Conservation (phyloP, 1,140 invertebrate species). For the Leptinotarsa undecemlineata region DNA sequence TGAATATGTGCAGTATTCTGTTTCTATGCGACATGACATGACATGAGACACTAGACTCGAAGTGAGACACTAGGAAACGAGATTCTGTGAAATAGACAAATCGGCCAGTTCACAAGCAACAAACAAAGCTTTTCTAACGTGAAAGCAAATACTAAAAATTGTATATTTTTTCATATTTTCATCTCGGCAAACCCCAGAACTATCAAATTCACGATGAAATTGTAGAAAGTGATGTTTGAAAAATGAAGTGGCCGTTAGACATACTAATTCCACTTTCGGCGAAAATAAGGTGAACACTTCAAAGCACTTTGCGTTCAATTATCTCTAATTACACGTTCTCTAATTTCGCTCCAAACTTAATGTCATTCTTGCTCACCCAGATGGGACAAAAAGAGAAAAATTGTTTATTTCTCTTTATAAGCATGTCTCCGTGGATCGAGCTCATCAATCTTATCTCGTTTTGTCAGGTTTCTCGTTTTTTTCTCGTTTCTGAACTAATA, state of each 20-base stretch:
- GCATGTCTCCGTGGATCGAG: neutral
- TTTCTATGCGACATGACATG: too few relatives aligned
- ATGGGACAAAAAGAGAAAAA: neutral
- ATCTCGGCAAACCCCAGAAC: too few relatives aligned
- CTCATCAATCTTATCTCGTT: neutral
- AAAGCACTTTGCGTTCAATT: neutral
- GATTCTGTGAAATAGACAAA: too few relatives aligned
- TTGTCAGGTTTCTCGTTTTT: neutral
- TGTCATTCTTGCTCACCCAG: neutral
- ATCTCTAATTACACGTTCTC: constrained; percentile 3
- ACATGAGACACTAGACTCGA: too few relatives aligned
- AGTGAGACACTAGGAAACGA: too few relatives aligned
- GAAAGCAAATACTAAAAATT: too few relatives aligned
- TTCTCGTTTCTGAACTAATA: neutral
- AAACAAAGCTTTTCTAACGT: too few relatives aligned
- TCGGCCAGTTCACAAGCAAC: too few relatives aligned
- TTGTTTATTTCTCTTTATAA: neutral
- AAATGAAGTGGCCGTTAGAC: neutral
- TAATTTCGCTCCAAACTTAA: neutral
- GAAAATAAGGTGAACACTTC: neutral
- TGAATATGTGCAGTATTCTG: too few relatives aligned
- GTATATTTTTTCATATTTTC: too few relatives aligned
- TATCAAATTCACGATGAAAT: too few relatives aligned
- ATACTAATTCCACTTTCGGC: neutral
- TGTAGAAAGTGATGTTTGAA: neutral